These are phyloP conservation scores for Dinoponera quadriceps DNA, from an alignment of 1,140 invertebrate species.

Conservation along the genomic window DNA sequence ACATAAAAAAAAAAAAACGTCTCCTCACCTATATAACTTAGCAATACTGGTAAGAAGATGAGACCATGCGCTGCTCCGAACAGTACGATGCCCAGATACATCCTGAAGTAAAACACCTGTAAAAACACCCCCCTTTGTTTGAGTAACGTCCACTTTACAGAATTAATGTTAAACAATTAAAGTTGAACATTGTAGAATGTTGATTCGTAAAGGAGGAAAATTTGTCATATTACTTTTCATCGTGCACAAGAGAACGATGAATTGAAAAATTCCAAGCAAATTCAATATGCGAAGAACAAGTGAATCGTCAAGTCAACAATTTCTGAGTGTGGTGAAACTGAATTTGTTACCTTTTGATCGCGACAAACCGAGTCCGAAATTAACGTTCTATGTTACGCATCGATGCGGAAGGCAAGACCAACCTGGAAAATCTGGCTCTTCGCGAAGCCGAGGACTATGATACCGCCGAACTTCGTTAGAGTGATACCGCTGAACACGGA, in stretches of 20 bases:
- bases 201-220: neutral
- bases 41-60: constrained; percentile 97
- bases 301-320: too few relatives aligned
- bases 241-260: neutral
- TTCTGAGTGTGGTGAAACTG: too few relatives aligned
- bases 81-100: constrained; percentile 98
- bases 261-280: neutral
- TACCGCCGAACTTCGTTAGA: constrained; percentile 98
- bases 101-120: constrained; percentile 98
- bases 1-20: neutral
- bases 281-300: too few relatives aligned
- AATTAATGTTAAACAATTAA: constrained; percentile 13
- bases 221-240: too few relatives aligned
- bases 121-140: constrained; percentile 63
- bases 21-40: constrained; percentile 97
- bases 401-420: constrained; percentile 29
- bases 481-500: constrained; percentile 99
- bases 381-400: neutral
- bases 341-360: too few relatives aligned
- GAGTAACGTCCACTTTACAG: neutral
- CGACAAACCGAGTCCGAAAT: neutral
- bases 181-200: neutral
- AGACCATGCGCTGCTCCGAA: constrained; percentile 98
- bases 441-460: constrained; percentile 97
- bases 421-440: constrained; percentile 98